Conservation (phyloP, 2,888 invertebrate species). For the Drosophila mulleri region DNA sequence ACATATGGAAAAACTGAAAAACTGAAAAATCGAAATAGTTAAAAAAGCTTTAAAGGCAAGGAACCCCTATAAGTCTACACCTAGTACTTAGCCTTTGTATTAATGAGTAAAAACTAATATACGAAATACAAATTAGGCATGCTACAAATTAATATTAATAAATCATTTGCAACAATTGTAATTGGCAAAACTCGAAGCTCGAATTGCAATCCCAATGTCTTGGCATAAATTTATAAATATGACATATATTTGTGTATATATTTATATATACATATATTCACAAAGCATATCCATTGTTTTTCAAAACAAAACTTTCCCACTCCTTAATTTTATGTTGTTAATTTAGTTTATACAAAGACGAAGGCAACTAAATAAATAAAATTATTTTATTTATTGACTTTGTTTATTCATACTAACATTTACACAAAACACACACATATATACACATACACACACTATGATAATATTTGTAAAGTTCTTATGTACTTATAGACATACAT, state of each 20-base stretch:
- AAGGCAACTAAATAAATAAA: conserved; percentile 42
- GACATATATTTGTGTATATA: conserved; percentile 12
- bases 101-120: conserved; percentile 29
- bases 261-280: conserved; percentile 48
- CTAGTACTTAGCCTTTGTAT: conserved; percentile 64
- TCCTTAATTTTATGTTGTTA: conserved; percentile 52
- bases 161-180: conserved; percentile 54
- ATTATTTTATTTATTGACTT: conserved; percentile 36
- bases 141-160: conserved; percentile 44
- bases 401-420: conserved; percentile 34
- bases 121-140: conserved; percentile 41
- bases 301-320: conserved; percentile 62
- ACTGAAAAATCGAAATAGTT: conserved; percentile 53
- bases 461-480: conserved; percentile 39
- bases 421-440: conserved; percentile 4
- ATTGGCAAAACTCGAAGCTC: conserved; percentile 62
- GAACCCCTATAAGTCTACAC: conserved; percentile 37
- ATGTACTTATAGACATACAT: conserved; percentile 62
- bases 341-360: conserved; percentile 57
- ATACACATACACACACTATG: conserved; percentile 8
- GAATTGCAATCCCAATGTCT: conserved; percentile 56
- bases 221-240: conserved; percentile 55
- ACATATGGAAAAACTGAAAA: conserved; percentile 42
- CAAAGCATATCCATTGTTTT: conserved; percentile 80
- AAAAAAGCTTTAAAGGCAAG: conserved; percentile 74